These are phyloP conservation scores for Sinocyclocheilus anshuiensis DNA, from an alignment of 2,113 vertebrate genomes.

Conservation along the genomic window DNA sequence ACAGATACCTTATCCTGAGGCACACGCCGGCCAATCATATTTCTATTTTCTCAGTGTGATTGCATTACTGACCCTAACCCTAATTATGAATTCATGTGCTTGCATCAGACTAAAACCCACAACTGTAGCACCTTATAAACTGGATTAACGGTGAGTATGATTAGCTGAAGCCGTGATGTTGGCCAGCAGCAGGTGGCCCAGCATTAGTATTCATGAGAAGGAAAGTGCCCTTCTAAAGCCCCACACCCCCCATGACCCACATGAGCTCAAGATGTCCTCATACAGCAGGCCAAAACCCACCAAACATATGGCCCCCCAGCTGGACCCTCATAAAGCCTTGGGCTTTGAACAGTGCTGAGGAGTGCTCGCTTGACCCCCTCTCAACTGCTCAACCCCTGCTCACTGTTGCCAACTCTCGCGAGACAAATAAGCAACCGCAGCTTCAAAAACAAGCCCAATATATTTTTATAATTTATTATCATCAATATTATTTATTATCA, in stretches of 20 bases:
- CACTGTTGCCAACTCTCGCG: no score
- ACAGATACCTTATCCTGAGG: constrained; percentile 10
- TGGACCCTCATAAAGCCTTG: constrained; percentile 32
- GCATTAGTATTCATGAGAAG: constrained; percentile 46
- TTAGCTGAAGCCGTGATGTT: background rate
- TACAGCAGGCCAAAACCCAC: constrained; percentile 58
- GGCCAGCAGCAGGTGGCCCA: constrained; percentile 34
- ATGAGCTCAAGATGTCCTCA: constrained; percentile 50
- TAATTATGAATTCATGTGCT: constrained; percentile 26
- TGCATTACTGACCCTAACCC: background rate
- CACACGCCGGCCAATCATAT: background rate
- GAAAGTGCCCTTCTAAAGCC: background rate
- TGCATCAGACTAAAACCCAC: background rate
- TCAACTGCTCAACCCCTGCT: no score
- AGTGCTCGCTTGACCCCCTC: no score
- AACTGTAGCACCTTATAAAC: constrained; percentile 24
- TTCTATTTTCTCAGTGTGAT: constrained; percentile 22
- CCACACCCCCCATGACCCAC: constrained; percentile 38
- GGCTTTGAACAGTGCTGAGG: background rate
- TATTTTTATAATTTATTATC: no score
- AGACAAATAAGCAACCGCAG: no score
- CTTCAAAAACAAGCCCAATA: no score
- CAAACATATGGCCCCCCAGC: constrained; percentile 37
- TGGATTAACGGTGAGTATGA: background rate
- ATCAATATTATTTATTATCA: no score